A percentile compares a stretch with the other conserved stretches of the same genome.
Evolutionary conservation across 2,113 vertebrate species (phyloP).

Genomic region (Oryzias javanicus): DNA sequence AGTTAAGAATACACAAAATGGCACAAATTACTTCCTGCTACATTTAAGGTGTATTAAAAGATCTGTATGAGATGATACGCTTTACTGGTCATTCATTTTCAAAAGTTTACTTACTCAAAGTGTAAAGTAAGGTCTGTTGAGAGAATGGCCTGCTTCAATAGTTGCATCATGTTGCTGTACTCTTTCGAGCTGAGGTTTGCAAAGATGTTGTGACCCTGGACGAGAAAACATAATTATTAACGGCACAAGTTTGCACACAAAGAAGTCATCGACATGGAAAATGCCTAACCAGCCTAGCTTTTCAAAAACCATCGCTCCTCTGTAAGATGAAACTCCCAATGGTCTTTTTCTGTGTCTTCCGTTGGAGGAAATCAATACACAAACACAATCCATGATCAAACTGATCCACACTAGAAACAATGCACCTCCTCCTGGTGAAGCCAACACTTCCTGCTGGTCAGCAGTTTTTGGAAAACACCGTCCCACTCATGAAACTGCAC

Average conservation of each 20-base stretch:
- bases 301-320: constrained; percentile 56
- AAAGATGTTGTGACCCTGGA: constrained; percentile 83
- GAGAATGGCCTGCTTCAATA: constrained; percentile 81
- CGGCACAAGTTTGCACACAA: background rate
- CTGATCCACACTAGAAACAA: constrained; percentile 28
- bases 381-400: constrained; percentile 38
- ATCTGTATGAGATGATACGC: too few species aligned
- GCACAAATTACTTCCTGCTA: background rate
- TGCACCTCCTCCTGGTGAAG: constrained; percentile 7
- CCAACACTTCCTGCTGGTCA: constrained; percentile 4
- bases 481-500: constrained; percentile 1
- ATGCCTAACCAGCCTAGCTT: constrained; percentile 32
- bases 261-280: constrained; percentile 8
- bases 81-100: too few species aligned
- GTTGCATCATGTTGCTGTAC: constrained; percentile 83
- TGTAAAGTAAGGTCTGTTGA: constrained; percentile 82
- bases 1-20: constrained; percentile 21
- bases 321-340: constrained; percentile 53
- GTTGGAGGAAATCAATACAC: constrained; percentile 59
- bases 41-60: too few species aligned
- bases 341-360: constrained; percentile 43
- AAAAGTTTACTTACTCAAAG: constrained; percentile 76
- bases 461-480: background rate
- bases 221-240: constrained; percentile 22
- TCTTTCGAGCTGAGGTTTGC: constrained; percentile 80